These are phyloP conservation scores for Euplagia quadripunctaria DNA, from an alignment of 2,888 invertebrate genomes.

Conservation along the genomic window DNA sequence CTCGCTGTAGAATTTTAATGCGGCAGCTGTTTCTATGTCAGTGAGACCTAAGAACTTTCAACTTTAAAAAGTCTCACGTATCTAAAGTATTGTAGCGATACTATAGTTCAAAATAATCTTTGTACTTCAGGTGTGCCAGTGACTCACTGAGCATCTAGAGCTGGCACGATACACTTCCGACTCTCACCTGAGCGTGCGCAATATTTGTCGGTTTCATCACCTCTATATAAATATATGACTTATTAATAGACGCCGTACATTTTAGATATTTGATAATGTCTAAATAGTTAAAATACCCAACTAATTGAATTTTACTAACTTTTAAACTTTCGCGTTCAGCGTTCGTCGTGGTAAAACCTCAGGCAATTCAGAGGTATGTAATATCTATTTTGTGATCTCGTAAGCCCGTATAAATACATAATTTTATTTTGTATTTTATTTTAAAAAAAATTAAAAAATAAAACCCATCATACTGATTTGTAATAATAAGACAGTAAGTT, in stretches of 20 bases:
- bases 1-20: too few relatives aligned
- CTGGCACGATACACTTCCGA: constrained; percentile 51
- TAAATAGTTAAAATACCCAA: not conserved
- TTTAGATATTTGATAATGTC: not conserved
- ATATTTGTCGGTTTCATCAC: constrained; percentile 31
- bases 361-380: too few relatives aligned
- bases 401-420: too few relatives aligned
- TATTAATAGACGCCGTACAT: constrained; percentile 24
- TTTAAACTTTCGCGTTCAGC: too few relatives aligned
- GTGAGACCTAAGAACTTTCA: not conserved
- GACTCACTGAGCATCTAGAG: constrained; percentile 44
- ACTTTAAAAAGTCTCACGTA: not conserved
- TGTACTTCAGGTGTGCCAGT: constrained; percentile 37
- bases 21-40: not conserved
- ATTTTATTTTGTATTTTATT: too few relatives aligned
- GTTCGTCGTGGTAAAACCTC: too few relatives aligned
- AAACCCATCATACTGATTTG: not conserved
- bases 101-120: constrained; percentile 31
- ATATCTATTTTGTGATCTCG: too few relatives aligned
- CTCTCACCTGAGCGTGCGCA: constrained; percentile 36
- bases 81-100: not conserved
- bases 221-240: constrained; percentile 23
- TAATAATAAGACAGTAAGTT: too few relatives aligned
- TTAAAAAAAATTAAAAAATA: too few relatives aligned
- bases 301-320: too few relatives aligned